A percentile compares a stretch with the other conserved stretches of the same genome.
Evolutionary conservation across 1,140 invertebrate genomes (phyloP).

Genomic region (Lordiphosa collinella): DNA sequence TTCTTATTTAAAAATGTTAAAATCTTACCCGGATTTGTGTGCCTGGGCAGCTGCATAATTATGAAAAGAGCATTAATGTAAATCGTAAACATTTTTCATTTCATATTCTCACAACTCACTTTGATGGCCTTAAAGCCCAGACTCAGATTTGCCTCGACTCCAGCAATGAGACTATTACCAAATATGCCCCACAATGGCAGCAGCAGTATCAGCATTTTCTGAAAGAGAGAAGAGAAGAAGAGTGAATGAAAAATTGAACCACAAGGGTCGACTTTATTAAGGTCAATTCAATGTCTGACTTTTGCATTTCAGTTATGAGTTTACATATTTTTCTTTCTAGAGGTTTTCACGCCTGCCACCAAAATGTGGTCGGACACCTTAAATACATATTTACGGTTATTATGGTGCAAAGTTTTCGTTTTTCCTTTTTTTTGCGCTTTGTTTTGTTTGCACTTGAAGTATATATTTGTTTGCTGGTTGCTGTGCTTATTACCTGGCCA

Average conservation of each 20-base stretch:
- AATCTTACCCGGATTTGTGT: conserved; percentile 70
- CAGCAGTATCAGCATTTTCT: conserved; percentile 78
- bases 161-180: conserved; percentile 69
- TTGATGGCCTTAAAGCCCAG: conserved; percentile 76
- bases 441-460: not conserved
- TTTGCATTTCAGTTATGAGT: conserved; percentile 46
- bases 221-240: conserved; percentile 27
- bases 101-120: conserved; percentile 51
- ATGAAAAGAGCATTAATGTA: conserved; percentile 46
- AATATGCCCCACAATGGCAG: conserved; percentile 69
- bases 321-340: conserved; percentile 9
- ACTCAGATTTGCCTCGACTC: conserved; percentile 64
- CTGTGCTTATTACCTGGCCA: no score
- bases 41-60: conserved; percentile 67
- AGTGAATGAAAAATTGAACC: conserved; percentile 12
- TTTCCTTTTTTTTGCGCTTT: not conserved
- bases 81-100: conserved; percentile 47
- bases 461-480: no score
- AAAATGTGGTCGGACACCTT: conserved; percentile 23
- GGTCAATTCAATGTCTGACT: conserved; percentile 71
- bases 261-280: conserved; percentile 70
- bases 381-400: conserved; percentile 57
- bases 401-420: conserved; percentile 23
- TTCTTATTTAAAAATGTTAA: conserved; percentile 2
- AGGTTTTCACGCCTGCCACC: conserved; percentile 43